Evolutionary conservation across 2,113 vertebrate genomes (phyloP).

Genomic region (Istiophorus platypterus): DNA sequence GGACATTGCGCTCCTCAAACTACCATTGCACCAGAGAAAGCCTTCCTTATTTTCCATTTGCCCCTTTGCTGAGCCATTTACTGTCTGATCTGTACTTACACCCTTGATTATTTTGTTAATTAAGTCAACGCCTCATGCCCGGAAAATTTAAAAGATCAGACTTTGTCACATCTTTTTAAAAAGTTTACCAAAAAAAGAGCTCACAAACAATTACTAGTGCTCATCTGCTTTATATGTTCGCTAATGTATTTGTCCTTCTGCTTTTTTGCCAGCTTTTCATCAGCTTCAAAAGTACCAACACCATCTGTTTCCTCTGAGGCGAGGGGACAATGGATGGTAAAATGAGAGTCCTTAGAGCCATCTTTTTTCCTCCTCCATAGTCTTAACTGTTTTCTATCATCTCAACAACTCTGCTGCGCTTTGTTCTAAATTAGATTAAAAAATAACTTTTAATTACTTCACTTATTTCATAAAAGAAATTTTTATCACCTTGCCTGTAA

Average conservation of each 20-base stretch:
- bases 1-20: conserved; percentile 3
- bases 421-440: conserved; percentile 24
- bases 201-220: conserved; percentile 2
- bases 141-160: conserved; percentile 16
- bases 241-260: conserved; percentile 28
- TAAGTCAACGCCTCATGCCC: conserved; percentile 30
- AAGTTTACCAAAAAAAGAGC: conserved; percentile 3
- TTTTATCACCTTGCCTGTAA: neutral
- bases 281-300: conserved; percentile 32
- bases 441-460: conserved; percentile 12
- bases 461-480: neutral
- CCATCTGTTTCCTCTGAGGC: conserved; percentile 67
- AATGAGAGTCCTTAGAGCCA: conserved; percentile 39
- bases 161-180: conserved; percentile 33
- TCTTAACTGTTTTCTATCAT: conserved; percentile 28
- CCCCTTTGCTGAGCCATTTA: conserved; percentile 17
- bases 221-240: conserved; percentile 11
- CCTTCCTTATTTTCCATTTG: neutral
- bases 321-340: conserved; percentile 44
- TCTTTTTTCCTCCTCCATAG: neutral
- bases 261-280: conserved; percentile 35
- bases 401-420: conserved; percentile 3
- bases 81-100: conserved; percentile 32
- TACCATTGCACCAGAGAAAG: neutral
- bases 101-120: conserved; percentile 40